Conservation (phyloP, 2,888 invertebrate genomes). For the Philopedon plagiatum region DNA sequence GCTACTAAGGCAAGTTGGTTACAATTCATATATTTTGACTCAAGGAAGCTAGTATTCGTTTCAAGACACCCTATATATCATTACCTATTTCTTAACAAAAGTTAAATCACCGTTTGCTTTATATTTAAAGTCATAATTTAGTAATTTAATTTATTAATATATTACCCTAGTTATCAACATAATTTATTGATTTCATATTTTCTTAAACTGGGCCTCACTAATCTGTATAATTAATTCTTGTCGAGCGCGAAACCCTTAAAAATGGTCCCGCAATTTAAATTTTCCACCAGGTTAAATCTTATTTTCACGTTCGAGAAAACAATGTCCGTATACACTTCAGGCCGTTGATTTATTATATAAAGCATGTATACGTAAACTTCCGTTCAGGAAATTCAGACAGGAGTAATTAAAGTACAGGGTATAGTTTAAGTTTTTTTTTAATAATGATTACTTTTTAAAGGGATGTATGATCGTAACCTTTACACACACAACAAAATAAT, state of each 20-base stretch:
- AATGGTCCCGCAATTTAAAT: conserved; percentile 33
- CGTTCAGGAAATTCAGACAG: conserved; percentile 38
- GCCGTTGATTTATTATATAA: conserved; percentile 43
- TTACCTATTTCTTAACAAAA: too few relatives aligned
- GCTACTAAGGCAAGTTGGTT: too few relatives aligned
- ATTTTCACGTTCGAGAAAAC: conserved; percentile 44
- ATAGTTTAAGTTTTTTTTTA: conserved; percentile 35
- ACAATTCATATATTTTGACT: too few relatives aligned
- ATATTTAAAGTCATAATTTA: too few relatives aligned
- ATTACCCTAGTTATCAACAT: too few relatives aligned
- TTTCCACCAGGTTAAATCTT: conserved; percentile 36
- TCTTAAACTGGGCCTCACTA: neutral
- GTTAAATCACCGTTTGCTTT: too few relatives aligned
- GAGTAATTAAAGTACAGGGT: conserved; percentile 37
- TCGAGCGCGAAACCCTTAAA: conserved; percentile 4
- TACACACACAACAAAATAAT: too few relatives aligned
- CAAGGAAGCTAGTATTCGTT: too few relatives aligned
- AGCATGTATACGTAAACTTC: conserved; percentile 34
- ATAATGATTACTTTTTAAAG: too few relatives aligned
- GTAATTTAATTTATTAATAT: too few relatives aligned
- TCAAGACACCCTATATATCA: too few relatives aligned
- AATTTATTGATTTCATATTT: neutral
- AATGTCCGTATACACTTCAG: conserved; percentile 43
- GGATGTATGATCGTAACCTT: too few relatives aligned
- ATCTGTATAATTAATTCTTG: conserved; percentile 6